These are phyloP conservation scores for Caenorhabditis latens DNA, from an alignment of 1,140 invertebrate species.

Conservation along the genomic window DNA sequence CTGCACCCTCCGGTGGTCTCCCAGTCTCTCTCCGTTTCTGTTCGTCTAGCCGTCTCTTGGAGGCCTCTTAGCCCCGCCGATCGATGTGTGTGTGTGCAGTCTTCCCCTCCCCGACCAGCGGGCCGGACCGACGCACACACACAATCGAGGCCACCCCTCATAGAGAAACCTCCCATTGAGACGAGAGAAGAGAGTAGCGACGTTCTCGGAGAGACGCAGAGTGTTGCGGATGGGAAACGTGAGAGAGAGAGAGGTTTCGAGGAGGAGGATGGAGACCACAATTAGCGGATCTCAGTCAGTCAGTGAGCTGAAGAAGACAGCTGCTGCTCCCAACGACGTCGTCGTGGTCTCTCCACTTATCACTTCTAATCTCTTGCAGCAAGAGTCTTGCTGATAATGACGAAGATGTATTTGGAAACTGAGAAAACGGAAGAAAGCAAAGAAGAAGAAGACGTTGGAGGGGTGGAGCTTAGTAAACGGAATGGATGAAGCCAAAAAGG, in stretches of 20 bases:
- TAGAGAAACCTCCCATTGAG: no score
- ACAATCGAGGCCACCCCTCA: neutral
- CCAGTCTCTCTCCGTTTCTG: neutral
- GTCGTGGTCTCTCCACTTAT: neutral
- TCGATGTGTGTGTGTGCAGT: neutral
- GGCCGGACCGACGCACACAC: neutral
- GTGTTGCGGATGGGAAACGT: no score
- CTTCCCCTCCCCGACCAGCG: no score
- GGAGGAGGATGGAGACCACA: no score
- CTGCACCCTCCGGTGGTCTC: neutral
- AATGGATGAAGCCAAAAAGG: constrained; percentile 2
- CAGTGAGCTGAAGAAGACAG: neutral
- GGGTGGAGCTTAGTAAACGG: neutral
- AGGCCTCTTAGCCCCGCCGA: neutral
- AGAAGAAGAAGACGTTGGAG: no score
- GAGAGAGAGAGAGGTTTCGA: no score
- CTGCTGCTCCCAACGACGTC: constrained; percentile 5
- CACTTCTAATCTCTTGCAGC: no score
- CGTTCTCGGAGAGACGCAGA: neutral
- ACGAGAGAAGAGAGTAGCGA: neutral
- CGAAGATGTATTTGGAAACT: no score
- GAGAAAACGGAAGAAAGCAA: neutral
- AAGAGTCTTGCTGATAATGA: no score
- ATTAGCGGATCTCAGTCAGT: no score
- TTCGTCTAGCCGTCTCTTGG: neutral